A percentile compares a stretch with the other conserved stretches of the same genome.
These are phyloP conservation scores for Subacronicta megacephala DNA, from an alignment of 2,888 invertebrate genomes.

Conservation along the genomic window DNA sequence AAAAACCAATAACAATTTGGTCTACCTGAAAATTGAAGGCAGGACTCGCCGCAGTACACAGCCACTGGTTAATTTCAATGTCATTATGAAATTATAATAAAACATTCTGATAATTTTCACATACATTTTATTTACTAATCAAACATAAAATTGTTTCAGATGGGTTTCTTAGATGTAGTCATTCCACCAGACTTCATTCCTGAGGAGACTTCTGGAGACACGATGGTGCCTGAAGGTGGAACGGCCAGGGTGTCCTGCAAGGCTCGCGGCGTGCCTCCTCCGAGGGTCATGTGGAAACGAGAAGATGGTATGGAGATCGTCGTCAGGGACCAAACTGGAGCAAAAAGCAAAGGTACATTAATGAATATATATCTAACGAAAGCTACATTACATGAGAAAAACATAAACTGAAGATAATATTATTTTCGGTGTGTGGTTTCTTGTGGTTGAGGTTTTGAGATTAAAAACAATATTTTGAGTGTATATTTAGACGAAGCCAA, in stretches of 20 bases:
- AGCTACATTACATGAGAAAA: no score
- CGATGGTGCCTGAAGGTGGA: slow-evolving; percentile 94
- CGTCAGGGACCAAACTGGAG: slow-evolving; percentile 91
- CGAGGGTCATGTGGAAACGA: slow-evolving; percentile 93
- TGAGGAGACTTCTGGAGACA: slow-evolving; percentile 94
- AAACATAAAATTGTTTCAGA: slow-evolving; percentile 76
- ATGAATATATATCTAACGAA: not conserved
- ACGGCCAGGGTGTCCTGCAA: slow-evolving; percentile 90
- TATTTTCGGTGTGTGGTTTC: no score
- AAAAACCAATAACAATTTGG: no score
- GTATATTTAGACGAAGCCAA: no score
- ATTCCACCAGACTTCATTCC: slow-evolving; percentile 95
- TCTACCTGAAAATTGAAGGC: no score
- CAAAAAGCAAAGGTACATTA: slow-evolving; percentile 87
- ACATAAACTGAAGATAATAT: no score
- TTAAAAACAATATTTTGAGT: no score
- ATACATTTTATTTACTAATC: not conserved
- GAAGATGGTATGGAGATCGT: slow-evolving; percentile 94
- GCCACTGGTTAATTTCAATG: no score
- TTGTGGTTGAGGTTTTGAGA: no score
- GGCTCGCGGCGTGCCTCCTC: slow-evolving; percentile 93
- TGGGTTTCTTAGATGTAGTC: slow-evolving; percentile 94
- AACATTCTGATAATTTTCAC: no score
- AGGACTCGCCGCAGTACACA: no score
- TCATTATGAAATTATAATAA: no score